A percentile compares a stretch with the other conserved stretches of the same genome.
Conservation (phyloP, 2,113 vertebrate genomes). For the Indri indri region DNA sequence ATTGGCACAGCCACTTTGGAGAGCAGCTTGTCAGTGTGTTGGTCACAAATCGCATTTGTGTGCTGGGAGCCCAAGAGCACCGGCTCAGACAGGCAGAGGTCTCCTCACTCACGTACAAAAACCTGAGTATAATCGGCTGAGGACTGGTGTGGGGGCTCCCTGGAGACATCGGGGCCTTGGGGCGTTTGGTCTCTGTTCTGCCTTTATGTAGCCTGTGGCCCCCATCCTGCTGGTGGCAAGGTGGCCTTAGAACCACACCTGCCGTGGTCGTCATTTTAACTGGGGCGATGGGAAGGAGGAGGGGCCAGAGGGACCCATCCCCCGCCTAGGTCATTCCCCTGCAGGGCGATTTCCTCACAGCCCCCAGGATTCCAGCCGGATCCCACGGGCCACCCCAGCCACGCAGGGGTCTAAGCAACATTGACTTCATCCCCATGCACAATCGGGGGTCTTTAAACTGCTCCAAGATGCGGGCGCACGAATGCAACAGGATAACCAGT, state of each 20-base stretch:
- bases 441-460: accelerated
- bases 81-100: accelerated
- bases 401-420: too few relatives aligned
- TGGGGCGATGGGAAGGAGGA: too few relatives aligned
- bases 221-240: not conserved
- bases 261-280: accelerated
- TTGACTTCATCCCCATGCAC: accelerated
- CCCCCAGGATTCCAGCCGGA: not conserved
- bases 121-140: accelerated
- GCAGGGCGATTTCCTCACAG: not conserved
- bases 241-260: not conserved
- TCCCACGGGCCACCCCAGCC: accelerated
- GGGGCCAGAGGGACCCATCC: not conserved
- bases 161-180: not conserved
- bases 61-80: accelerated
- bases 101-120: accelerated
- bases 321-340: accelerated
- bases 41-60: not conserved
- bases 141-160: not conserved
- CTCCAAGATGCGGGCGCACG: accelerated
- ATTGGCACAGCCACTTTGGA: not conserved
- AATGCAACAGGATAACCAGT: accelerated
- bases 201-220: not conserved
- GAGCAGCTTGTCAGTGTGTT: accelerated
- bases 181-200: not conserved